Conservation (phyloP, 2,888 invertebrate species). For the Nebria brevicollis region DNA sequence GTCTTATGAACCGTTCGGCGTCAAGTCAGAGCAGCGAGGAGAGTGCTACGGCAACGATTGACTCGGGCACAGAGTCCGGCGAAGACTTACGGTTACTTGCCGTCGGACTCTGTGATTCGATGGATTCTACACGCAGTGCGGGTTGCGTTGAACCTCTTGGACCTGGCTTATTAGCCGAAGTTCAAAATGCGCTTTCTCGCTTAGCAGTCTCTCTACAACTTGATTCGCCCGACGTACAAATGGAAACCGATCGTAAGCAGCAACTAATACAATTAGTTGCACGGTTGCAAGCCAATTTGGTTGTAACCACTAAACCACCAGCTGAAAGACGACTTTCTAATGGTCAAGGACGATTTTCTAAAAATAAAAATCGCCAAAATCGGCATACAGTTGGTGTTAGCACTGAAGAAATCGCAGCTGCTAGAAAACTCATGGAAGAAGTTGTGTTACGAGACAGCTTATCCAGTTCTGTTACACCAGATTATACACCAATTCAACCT, state of each 20-base stretch:
- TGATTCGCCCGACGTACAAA: constrained; percentile 61
- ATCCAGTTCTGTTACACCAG: constrained; percentile 50
- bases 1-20: constrained; percentile 51
- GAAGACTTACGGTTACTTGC: constrained; percentile 70
- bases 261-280: constrained; percentile 77
- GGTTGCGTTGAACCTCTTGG: constrained; percentile 52
- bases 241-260: constrained; percentile 66
- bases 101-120: constrained; percentile 62
- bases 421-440: constrained; percentile 79
- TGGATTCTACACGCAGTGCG: constrained; percentile 54
- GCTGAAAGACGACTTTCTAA: constrained; percentile 53
- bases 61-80: constrained; percentile 76
- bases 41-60: constrained; percentile 62
- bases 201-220: constrained; percentile 78
- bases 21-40: constrained; percentile 56
- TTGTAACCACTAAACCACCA: constrained; percentile 54
- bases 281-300: constrained; percentile 72
- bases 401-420: constrained; percentile 81
- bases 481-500: constrained; percentile 3
- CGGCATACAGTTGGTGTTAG: constrained; percentile 88
- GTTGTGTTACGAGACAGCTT: constrained; percentile 63
- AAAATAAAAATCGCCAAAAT: constrained; percentile 71
- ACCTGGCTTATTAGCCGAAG: constrained; percentile 77
- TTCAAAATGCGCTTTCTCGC: constrained; percentile 79
- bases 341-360: constrained; percentile 63